A percentile compares a stretch with the other conserved stretches of the same genome.
Conservation (phyloP, 2,797 vertebrate genomes). For the Alcedo atthis region DNA sequence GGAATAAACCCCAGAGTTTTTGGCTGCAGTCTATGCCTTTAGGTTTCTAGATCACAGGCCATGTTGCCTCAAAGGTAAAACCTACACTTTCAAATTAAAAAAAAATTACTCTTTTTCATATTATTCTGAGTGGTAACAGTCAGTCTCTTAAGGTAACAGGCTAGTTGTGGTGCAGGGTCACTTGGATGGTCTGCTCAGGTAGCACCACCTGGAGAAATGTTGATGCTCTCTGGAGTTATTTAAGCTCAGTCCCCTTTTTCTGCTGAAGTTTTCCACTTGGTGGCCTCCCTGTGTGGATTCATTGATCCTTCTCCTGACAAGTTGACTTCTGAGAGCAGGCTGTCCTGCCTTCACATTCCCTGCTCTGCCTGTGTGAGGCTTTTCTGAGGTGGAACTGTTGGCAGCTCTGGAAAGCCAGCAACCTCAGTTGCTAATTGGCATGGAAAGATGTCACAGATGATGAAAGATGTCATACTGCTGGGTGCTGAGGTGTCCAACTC, state of each 20-base stretch:
- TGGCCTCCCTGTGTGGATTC: rapidly evolving
- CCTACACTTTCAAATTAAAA: neutral
- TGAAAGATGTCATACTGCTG: neutral
- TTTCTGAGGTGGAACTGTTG: neutral
- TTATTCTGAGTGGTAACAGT: neutral
- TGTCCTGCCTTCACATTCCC: neutral
- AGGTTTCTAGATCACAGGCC: neutral
- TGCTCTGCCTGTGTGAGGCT: neutral
- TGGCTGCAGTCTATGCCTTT: neutral
- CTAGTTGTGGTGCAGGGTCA: neutral
- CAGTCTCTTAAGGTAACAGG: neutral
- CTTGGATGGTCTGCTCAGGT: neutral
- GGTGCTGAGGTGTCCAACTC: neutral
- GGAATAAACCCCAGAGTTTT: neutral
- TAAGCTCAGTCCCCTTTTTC: neutral
- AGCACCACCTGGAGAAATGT: neutral
- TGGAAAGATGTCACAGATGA: neutral
- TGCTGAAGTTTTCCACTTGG: neutral
- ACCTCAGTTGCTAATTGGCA: neutral
- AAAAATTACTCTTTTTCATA: neutral
- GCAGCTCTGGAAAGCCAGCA: neutral
- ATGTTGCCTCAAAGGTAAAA: too few relatives aligned
- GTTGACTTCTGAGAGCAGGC: neutral
- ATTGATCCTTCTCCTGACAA: neutral
- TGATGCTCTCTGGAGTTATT: neutral